Percentiles rank a stretch among this genome's conserved stretches.
These are phyloP conservation scores for Glyphotaelius pellucidus DNA, from an alignment of 2,888 invertebrate species.

Conservation along the genomic window DNA sequence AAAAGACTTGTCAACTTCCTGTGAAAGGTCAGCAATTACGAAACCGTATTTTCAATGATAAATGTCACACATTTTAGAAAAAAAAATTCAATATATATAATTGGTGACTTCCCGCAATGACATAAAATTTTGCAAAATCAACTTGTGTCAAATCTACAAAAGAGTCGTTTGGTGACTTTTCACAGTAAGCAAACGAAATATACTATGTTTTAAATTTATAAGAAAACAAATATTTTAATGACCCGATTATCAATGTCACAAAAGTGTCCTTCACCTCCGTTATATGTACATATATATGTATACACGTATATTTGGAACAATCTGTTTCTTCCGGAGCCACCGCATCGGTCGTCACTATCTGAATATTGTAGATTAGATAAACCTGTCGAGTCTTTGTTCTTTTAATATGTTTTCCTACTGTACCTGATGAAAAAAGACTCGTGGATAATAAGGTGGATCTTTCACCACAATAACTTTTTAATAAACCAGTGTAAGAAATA, in stretches of 20 bases:
- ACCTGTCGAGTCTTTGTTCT: neutral
- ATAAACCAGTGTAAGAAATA: neutral
- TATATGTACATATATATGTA: no score
- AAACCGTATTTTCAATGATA: no score
- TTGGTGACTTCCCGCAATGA: neutral
- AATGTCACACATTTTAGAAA: no score
- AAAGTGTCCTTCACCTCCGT: neutral
- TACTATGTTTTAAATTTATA: no score
- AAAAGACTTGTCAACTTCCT: no score
- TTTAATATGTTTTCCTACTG: slow-evolving; percentile 37
- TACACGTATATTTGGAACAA: neutral
- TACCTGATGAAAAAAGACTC: slow-evolving; percentile 47
- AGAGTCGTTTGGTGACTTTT: neutral
- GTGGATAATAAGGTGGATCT: neutral
- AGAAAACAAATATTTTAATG: neutral
- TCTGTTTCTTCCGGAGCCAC: neutral
- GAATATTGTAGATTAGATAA: slow-evolving; percentile 1
- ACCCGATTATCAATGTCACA: neutral
- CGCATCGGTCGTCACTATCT: no score
- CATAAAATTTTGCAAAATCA: no score
- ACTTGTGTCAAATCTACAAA: neutral
- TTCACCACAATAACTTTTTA: neutral
- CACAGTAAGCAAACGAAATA: neutral
- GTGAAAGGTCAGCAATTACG: no score
- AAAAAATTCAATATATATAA: no score